Base-by-base conservation (phyloP, 2,113 vertebrate species). In the Tyrannus savana region DNA sequence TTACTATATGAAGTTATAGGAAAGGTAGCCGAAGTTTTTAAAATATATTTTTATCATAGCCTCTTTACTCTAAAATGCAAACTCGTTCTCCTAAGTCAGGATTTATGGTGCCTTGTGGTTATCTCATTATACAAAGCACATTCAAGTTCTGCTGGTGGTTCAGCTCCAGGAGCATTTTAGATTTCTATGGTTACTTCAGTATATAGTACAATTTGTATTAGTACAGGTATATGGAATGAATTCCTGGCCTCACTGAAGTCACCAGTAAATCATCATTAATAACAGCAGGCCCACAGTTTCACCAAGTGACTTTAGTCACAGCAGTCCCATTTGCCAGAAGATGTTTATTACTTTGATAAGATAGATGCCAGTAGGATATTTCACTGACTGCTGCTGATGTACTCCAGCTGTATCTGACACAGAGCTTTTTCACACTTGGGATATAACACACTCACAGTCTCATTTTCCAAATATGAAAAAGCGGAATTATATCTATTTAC, bases 31-130 rank as follows among this genome's bases (percentile, higher is more conserved):
- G 56, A 75, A 83, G 53, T 49, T 78, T 91, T 94, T 63, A 1
- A 19, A 86, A 81, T 13, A 27, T 62, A 80, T 78, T 92, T 91
- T 90, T 90, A 63, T 84, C 3, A 1, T 30, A 83, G 73, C 35
- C 23, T 84, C 49, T 80, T 91, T 84, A 84, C 46, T 93, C 31
- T 92, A 62, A 96, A 84, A 80, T 31, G 21, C 47, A 93, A 89
- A 53, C 84, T 66, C 74, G 25, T 59, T 39, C 69, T 87, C 39
- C 77, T 92, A 89, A 87, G 82, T 58, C 31, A 77, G 58, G 60
- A 85, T 86, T 84, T 89, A 87, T 25, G 39, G 58, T 53, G n/a
- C 66, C 42, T 77, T 73, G 72, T 80, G 28, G 7, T 83, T 89
- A 59, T 58, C 56, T 95, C 60, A 55, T 75, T 84, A 46, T 17